These are phyloP conservation scores for Ammodytes dubius DNA, from an alignment of 2,113 vertebrate genomes.

Conservation along the genomic window DNA sequence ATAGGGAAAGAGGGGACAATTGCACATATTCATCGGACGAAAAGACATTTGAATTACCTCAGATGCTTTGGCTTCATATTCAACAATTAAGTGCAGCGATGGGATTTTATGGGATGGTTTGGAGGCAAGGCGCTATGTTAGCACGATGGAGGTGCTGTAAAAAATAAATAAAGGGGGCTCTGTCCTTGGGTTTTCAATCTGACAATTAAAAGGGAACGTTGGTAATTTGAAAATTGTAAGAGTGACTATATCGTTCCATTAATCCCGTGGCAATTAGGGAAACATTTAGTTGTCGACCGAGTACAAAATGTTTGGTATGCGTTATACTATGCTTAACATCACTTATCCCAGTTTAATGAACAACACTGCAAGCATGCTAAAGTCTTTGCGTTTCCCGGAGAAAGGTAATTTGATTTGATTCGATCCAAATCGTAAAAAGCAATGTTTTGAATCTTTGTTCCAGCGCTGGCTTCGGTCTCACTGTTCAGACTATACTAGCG, in stretches of 20 bases:
- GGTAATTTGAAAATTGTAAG: constrained; percentile 69
- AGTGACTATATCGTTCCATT: constrained; percentile 66
- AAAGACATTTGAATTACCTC: constrained; percentile 88
- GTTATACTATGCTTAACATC: constrained; percentile 55
- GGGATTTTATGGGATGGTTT: constrained; percentile 85
- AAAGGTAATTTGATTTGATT: constrained; percentile 54
- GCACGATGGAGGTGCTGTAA: constrained; percentile 65
- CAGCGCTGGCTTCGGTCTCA: constrained; percentile 36
- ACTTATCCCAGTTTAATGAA: constrained; percentile 51
- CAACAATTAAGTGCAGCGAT: constrained; percentile 87
- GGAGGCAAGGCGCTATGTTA: constrained; percentile 79
- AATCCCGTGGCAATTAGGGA: constrained; percentile 69
- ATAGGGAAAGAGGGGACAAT: constrained; percentile 83
- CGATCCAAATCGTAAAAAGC: constrained; percentile 48
- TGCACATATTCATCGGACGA: constrained; percentile 85
- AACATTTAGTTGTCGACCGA: constrained; percentile 51
- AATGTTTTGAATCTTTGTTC: constrained; percentile 52
- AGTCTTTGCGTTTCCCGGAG: constrained; percentile 48
- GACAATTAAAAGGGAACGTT: constrained; percentile 79
- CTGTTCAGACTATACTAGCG: constrained; percentile 6
- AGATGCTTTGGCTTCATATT: constrained; percentile 87
- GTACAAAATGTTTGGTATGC: constrained; percentile 54
- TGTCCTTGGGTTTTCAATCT: constrained; percentile 83
- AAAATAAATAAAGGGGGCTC: constrained; percentile 34
- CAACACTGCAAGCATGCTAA: constrained; percentile 34